Evolutionary conservation across 30 jellyfish, hydroid and myxozoan genomes (phyloP), one percentile per base, ranked within the genome.

Genomic region (Sanderia malayensis): DNA sequence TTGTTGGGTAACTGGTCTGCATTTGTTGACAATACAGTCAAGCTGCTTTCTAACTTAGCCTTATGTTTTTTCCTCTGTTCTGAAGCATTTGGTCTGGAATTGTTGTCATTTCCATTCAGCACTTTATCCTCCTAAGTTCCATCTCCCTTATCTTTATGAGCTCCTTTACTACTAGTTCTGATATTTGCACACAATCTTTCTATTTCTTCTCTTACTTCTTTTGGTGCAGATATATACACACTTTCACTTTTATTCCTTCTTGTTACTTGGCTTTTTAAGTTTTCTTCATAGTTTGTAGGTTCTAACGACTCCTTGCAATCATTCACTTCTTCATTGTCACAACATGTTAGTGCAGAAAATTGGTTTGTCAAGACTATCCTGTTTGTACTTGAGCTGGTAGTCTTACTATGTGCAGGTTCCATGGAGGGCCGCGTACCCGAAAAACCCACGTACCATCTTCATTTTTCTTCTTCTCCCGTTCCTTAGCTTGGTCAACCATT

Each of bases 361-460:
- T 13, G 52, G 52, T 37, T 37, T 37, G 52, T 37, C 52, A 37
- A 37, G 52, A 37, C 52, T 37, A 37, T 37, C 52, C 52, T 37
- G 52, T 37, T 37, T 37, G 52, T 37, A 4, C 52, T 37, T 37
- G 52, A 37, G 13, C 52, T 37, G 52, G 52, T 37, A 37, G 52
- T 37, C 52, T 37, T 37, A 37, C 52, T 37, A 37, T 37, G 52
- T 37, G 52, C 52, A 37, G 52, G 52, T 37, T 37, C 52, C 52
- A 37, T 37, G 52, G 52, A 37, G 52, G 52, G 52, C 52, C 52
- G 13, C 52, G 52, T 37, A 37, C 52, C 52, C 52, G 52, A 37
- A 37, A 37, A 37, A 37, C 52, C 52, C 52, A 6, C 13, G 52
- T 37, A 37, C 52, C 52, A 37, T 13, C 52, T 37, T 37, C 52